Percentiles rank a stretch among this genome's conserved stretches.
These are phyloP conservation scores for Galbula dea DNA, from an alignment of 2,113 vertebrate species.

Conservation along the genomic window DNA sequence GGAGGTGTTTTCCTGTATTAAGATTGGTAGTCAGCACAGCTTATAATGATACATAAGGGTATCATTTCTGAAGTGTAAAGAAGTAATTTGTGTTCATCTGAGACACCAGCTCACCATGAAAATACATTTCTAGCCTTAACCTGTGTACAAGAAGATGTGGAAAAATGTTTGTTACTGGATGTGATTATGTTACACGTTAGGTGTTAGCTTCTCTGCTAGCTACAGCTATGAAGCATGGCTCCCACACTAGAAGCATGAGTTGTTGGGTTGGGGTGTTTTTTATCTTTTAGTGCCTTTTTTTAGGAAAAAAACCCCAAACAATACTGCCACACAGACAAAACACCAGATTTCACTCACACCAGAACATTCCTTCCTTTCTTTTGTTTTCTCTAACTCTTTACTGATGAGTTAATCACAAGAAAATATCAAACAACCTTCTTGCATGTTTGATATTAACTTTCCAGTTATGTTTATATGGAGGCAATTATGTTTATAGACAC, in stretches of 20 bases:
- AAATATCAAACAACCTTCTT: not conserved
- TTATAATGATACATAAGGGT: not conserved
- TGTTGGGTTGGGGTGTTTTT: not conserved
- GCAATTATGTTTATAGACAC: not conserved
- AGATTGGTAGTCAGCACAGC: not conserved
- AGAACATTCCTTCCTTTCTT: not conserved
- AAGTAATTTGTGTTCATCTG: not conserved
- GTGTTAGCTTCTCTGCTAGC: not conserved
- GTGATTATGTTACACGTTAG: not conserved
- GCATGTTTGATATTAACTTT: not conserved
- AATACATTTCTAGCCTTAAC: not conserved
- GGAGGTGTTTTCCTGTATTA: not conserved
- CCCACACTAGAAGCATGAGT: not conserved
- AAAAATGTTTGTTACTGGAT: not conserved
- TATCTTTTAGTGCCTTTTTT: not conserved
- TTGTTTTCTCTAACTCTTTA: not conserved
- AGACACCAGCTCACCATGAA: not conserved
- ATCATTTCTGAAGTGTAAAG: not conserved
- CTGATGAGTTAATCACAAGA: not conserved
- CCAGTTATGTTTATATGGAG: not conserved
- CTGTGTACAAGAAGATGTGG: not conserved
- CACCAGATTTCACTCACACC: not conserved
- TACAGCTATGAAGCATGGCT: not conserved
- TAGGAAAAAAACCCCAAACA: not conserved
- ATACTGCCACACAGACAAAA: not conserved